A percentile compares a stretch with the other conserved stretches of the same genome.
Conservation (phyloP, 2,113 vertebrate species). For the Mormyrus lacerda region DNA sequence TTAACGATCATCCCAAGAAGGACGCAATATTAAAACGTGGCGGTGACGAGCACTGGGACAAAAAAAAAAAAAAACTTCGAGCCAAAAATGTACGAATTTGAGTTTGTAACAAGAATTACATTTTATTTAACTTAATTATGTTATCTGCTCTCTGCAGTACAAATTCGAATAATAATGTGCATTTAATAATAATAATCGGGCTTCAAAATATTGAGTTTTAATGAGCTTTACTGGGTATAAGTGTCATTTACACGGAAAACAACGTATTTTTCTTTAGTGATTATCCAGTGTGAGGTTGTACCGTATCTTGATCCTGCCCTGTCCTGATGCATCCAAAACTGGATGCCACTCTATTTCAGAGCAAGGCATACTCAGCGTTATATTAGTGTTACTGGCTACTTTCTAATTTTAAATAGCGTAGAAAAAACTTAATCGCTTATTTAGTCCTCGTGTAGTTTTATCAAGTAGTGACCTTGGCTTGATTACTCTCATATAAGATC, state of each 20-base stretch:
- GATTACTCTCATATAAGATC: neutral
- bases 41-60: conserved; percentile 27
- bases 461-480: neutral
- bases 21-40: conserved; percentile 51
- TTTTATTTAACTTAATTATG: neutral
- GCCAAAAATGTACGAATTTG: neutral
- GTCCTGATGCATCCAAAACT: neutral
- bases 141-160: neutral
- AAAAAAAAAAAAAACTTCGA: neutral
- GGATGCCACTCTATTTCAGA: neutral
- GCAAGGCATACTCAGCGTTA: neutral
- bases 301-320: neutral
- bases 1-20: conserved; percentile 35
- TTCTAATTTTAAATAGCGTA: neutral
- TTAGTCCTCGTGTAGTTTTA: neutral
- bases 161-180: neutral
- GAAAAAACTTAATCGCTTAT: neutral
- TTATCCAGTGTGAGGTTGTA: neutral
- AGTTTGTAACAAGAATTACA: neutral
- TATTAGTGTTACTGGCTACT: neutral
- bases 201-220: neutral
- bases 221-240: neutral
- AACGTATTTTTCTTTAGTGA: neutral
- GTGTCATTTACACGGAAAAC: neutral
- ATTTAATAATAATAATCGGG: too few relatives aligned